Percentiles rank a stretch among this genome's conserved stretches.
Conservation (phyloP, 2,888 invertebrate species). For the Drosophila histrio region DNA sequence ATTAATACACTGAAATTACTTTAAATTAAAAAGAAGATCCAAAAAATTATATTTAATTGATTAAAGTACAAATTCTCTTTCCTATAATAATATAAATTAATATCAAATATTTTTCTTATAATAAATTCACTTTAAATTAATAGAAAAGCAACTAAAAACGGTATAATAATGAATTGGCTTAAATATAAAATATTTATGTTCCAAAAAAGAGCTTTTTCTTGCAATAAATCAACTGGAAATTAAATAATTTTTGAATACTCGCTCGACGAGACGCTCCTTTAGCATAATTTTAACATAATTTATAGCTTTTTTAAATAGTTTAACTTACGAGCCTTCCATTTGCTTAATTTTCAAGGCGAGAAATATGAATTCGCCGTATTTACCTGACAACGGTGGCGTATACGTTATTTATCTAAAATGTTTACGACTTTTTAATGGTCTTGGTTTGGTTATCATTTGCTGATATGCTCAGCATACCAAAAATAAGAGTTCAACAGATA, state of each 20-base stretch:
- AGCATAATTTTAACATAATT: not conserved
- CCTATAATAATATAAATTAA: too few relatives aligned
- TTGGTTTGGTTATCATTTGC: slow-evolving; percentile 45
- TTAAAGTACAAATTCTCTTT: too few relatives aligned
- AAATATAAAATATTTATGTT: not conserved
- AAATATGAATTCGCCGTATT: not conserved
- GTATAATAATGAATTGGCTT: too few relatives aligned
- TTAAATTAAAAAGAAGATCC: too few relatives aligned
- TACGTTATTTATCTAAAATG: slow-evolving; percentile 52
- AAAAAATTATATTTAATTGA: too few relatives aligned
- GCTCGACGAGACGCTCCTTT: not conserved
- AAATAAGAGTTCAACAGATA: slow-evolving; percentile 49
- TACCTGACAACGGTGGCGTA: slow-evolving; percentile 27
- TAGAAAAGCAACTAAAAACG: too few relatives aligned
- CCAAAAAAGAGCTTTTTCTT: not conserved
- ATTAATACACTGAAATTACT: too few relatives aligned
- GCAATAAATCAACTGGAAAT: not conserved
- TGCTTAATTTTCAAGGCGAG: not conserved
- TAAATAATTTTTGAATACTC: not conserved
- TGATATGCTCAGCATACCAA: slow-evolving; percentile 54
- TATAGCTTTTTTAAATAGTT: not conserved
- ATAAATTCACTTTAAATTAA: too few relatives aligned
- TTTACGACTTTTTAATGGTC: slow-evolving; percentile 22
- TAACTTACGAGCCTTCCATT: not conserved
- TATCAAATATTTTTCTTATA: not conserved